A percentile compares a stretch with the other conserved stretches of the same genome.
Conservation (phyloP, 2,888 invertebrate species). For the Hermaeophaga mercurialis region DNA sequence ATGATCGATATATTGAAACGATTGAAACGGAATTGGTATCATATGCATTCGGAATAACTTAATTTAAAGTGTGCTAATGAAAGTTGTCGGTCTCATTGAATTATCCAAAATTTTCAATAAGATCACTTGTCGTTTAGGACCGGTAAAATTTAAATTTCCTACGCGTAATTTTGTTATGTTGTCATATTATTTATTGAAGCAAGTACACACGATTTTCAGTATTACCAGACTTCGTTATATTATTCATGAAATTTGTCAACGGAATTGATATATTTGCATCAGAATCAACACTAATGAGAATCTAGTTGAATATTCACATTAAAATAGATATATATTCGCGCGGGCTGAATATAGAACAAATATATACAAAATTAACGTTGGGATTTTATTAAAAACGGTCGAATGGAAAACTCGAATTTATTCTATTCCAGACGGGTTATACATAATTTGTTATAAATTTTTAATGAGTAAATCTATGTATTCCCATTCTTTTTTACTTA, state of each 20-base stretch:
- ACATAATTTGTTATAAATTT: no score
- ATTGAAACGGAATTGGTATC: no score
- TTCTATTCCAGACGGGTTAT: no score
- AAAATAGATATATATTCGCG: not conserved
- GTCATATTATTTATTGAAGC: not conserved
- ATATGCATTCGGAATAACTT: not conserved
- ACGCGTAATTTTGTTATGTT: not conserved
- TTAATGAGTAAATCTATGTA: no score
- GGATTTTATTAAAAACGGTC: no score
- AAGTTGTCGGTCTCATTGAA: not conserved
- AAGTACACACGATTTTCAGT: not conserved
- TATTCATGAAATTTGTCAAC: constrained; percentile 4
- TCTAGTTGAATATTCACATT: not conserved
- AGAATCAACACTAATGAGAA: constrained; percentile 7
- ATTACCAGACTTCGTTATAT: not conserved
- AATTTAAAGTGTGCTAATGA: not conserved
- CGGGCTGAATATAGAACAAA: no score
- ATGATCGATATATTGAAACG: no score
- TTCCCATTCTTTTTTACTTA: no score
- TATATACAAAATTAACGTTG: no score
- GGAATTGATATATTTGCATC: constrained; percentile 6
- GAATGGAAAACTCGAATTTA: no score
- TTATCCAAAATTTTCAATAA: not conserved
- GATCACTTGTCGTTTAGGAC: not conserved
- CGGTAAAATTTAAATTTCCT: not conserved